These are phyloP conservation scores for Epizoanthus fatuus DNA, from an alignment of 92 coral and sea anemone genomes.

Conservation along the genomic window DNA sequence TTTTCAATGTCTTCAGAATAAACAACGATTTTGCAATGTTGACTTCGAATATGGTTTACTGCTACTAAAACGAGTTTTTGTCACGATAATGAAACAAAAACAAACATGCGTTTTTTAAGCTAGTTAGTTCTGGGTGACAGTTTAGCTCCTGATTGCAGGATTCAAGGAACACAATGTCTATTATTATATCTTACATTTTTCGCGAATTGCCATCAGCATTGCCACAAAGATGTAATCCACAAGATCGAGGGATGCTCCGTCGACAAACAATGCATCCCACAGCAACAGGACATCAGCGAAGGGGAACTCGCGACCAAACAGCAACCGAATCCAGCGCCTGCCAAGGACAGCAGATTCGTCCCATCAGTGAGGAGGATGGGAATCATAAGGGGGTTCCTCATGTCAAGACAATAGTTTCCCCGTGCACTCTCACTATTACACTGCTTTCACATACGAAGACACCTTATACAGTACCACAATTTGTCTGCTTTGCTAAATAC, in stretches of 20 bases:
- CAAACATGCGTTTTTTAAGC: too few relatives aligned
- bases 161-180: too few relatives aligned
- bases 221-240: slow-evolving; percentile 93
- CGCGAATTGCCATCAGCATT: slow-evolving; percentile 90
- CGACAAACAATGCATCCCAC: slow-evolving; percentile 99
- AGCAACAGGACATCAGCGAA: slow-evolving; percentile 88
- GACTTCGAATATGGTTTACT: too few relatives aligned
- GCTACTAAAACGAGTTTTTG: too few relatives aligned
- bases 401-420: neutral
- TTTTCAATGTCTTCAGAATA: too few relatives aligned
- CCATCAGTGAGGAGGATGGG: neutral
- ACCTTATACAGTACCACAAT: neutral
- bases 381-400: neutral
- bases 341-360: neutral
- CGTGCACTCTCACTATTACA: neutral
- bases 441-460: neutral
- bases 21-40: too few relatives aligned
- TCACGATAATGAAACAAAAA: too few relatives aligned
- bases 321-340: slow-evolving; percentile 98
- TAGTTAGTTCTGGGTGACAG: too few relatives aligned
- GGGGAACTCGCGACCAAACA: slow-evolving; percentile 97
- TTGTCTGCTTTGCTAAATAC: too few relatives aligned
- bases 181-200: slow-evolving; percentile 74
- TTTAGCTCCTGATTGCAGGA: too few relatives aligned
- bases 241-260: slow-evolving; percentile 90